Percentiles rank a stretch among this genome's conserved stretches.
phyloP scores from a whole-genome alignment of 2,797 vertebrate genomes.

The Hemibagrus guttatus region DNA sequence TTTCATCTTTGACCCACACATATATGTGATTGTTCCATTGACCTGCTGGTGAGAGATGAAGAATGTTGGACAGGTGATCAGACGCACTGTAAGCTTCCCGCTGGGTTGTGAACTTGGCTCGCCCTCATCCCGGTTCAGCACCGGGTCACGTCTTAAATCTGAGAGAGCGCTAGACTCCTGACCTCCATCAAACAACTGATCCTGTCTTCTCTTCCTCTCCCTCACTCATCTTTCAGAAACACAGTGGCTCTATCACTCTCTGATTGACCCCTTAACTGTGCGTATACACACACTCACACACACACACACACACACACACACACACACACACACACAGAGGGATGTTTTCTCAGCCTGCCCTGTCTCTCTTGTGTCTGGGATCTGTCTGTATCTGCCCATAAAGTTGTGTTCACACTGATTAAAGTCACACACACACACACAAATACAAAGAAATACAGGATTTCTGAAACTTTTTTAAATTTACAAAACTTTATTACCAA shows the following conservation, averaged over 20 bases:
- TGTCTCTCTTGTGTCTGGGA: conserved; percentile 68
- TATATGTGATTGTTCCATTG: neutral
- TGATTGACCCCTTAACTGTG: conserved; percentile 64
- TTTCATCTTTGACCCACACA: neutral
- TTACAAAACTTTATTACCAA: no score
- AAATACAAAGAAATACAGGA: neutral
- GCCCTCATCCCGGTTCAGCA: conserved; percentile 35
- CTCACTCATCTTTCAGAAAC: conserved; percentile 54
- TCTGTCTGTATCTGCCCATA: conserved; percentile 17
- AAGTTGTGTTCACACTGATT: conserved; percentile 70
- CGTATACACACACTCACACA: conserved; percentile 65
- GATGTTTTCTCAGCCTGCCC: conserved; percentile 50
- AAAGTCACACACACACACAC: conserved; percentile 61
- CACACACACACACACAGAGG: conserved; percentile 58
- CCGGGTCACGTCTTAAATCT: conserved; percentile 27
- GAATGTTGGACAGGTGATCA: conserved; percentile 28
- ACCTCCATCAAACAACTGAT: conserved; percentile 39
- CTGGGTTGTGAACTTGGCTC: conserved; percentile 17
- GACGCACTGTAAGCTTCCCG: conserved; percentile 1
- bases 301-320: conserved; percentile 68
- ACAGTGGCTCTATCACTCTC: conserved; percentile 63
- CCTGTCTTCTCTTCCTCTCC: conserved; percentile 30
- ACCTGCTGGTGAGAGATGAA: conserved; percentile 3
- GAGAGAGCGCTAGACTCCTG: conserved; percentile 1
- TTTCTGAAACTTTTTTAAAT: no score